Percentiles rank a stretch among this genome's conserved stretches.
phyloP scores from a whole-genome alignment of 2,797 vertebrate species.

The Hippopotamyrus pictus region DNA sequence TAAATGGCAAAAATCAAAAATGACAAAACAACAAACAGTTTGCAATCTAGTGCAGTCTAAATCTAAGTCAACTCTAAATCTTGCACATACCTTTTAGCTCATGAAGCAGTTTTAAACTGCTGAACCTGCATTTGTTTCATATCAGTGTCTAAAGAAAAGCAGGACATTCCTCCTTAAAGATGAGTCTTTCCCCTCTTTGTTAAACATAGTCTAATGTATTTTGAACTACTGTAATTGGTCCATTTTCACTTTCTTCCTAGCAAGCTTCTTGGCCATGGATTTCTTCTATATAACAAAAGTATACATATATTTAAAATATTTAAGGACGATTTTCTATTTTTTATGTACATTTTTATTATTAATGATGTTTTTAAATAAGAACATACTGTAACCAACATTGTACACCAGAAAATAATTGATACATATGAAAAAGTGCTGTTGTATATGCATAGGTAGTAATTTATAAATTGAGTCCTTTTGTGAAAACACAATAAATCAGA shows the following conservation, averaged over 20 bases:
- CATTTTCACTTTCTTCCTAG: slow-evolving; percentile 47
- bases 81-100: background rate
- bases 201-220: background rate
- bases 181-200: background rate
- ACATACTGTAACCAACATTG: background rate
- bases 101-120: background rate
- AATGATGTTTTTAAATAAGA: background rate
- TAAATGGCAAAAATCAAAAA: background rate
- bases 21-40: background rate
- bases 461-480: background rate
- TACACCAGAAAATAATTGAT: background rate
- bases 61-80: background rate
- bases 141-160: background rate
- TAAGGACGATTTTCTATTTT: background rate
- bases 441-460: background rate
- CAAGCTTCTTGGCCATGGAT: slow-evolving; percentile 23
- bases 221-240: background rate
- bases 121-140: background rate
- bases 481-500: background rate
- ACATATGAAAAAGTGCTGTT: background rate
- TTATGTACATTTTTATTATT: background rate
- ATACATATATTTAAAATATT: background rate
- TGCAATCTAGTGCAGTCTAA: background rate
- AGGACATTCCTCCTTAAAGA: slow-evolving; percentile 2
- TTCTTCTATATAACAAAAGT: slow-evolving; percentile 42